Percentiles rank a stretch among this genome's conserved stretches.
phyloP scores from a whole-genome alignment of 2,888 invertebrate genomes.

The Erpobdella octoculata region DNA sequence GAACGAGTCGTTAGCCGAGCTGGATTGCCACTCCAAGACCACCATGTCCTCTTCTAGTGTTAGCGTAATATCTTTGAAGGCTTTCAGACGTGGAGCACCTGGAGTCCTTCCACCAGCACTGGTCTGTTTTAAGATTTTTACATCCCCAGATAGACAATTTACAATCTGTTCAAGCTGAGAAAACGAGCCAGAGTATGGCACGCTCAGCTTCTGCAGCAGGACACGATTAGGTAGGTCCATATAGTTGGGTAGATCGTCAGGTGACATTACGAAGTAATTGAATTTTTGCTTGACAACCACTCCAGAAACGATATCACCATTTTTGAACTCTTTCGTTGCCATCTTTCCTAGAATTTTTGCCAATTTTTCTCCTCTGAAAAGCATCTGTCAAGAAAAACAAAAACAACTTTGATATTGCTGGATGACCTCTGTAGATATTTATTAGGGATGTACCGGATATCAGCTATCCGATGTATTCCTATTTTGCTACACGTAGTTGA shows the following conservation, averaged over 20 bases:
- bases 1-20: no score
- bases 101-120: no score
- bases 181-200: slow-evolving; percentile 73
- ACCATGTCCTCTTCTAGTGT: slow-evolving; percentile 50
- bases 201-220: slow-evolving; percentile 81
- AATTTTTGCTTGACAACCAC: slow-evolving; percentile 93
- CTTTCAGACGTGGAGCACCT: slow-evolving; percentile 52
- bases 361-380: slow-evolving; percentile 93
- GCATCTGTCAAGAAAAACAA: no score
- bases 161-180: slow-evolving; percentile 55
- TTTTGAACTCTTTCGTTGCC: slow-evolving; percentile 72
- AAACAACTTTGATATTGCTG: no score
- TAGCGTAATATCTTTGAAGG: no score
- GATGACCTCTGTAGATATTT: no score
- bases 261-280: slow-evolving; percentile 87
- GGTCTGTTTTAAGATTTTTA: no score
- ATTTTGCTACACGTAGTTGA: no score
- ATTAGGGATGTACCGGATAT: no score
- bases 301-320: slow-evolving; percentile 75
- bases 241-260: slow-evolving; percentile 84
- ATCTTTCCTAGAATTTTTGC: slow-evolving; percentile 91
- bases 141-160: no score
- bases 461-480: no score
- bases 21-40: slow-evolving; percentile 2
- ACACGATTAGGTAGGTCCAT: slow-evolving; percentile 89